These are phyloP conservation scores for Planiliza haematocheilus DNA, from an alignment of 2,113 vertebrate genomes.

Conservation along the genomic window DNA sequence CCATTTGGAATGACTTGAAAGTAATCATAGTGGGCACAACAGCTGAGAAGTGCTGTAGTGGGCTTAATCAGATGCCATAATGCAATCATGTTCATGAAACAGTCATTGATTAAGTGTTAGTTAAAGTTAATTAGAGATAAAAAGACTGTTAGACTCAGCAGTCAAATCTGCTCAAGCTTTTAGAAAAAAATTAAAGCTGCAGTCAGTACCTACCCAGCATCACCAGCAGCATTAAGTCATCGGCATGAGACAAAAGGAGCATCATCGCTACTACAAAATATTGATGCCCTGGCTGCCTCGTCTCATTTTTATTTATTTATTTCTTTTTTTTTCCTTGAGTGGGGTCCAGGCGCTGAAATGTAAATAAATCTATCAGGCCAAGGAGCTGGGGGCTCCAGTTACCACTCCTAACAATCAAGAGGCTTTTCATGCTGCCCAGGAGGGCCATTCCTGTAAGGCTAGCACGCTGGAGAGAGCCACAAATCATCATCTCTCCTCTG, in stretches of 20 bases:
- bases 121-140: slow-evolving; percentile 54
- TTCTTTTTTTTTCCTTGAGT: slow-evolving; percentile 58
- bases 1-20: slow-evolving; percentile 32
- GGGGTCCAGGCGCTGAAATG: slow-evolving; percentile 80
- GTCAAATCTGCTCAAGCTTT: background rate
- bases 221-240: slow-evolving; percentile 62
- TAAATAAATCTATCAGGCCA: slow-evolving; percentile 85
- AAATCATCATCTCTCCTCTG: slow-evolving; percentile 76
- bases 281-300: slow-evolving; percentile 66
- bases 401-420: slow-evolving; percentile 84
- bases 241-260: slow-evolving; percentile 52
- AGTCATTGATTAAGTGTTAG: slow-evolving; percentile 62
- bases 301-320: slow-evolving; percentile 39
- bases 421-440: slow-evolving; percentile 85
- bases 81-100: slow-evolving; percentile 51
- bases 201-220: too few species aligned
- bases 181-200: slow-evolving; percentile 11
- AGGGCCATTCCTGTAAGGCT: slow-evolving; percentile 84
- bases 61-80: slow-evolving; percentile 27
- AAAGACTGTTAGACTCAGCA: background rate
- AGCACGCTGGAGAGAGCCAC: slow-evolving; percentile 80
- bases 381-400: slow-evolving; percentile 80
- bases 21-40: slow-evolving; percentile 41
- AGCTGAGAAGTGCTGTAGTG: background rate
- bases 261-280: slow-evolving; percentile 77